Percentiles rank a stretch among this genome's conserved stretches.
These are phyloP conservation scores for Chymomyza costata DNA, from an alignment of 1,140 invertebrate species.

Conservation along the genomic window DNA sequence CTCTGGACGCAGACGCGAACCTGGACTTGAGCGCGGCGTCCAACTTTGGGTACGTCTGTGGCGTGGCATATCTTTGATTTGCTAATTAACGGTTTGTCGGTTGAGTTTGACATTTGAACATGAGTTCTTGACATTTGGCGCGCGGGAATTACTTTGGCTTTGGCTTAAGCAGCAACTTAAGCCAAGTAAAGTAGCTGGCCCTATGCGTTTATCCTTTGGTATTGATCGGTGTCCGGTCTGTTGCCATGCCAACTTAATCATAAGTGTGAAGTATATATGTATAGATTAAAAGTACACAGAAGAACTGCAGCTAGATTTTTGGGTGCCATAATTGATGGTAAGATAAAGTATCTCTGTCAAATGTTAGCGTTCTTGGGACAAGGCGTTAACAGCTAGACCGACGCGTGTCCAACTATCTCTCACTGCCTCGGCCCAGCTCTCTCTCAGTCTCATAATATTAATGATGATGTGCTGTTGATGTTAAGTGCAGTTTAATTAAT, in stretches of 20 bases:
- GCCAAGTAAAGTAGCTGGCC: no score
- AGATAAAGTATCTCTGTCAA: conserved; percentile 7
- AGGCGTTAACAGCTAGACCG: conserved; percentile 11
- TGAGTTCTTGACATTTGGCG: conserved; percentile 64
- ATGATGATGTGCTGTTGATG: conserved; percentile 74
- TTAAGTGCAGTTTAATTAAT: conserved; percentile 74
- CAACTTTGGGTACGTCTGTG: conserved; percentile 19
- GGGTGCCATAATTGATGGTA: no score
- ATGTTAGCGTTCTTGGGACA: background rate
- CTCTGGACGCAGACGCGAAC: conserved; percentile 8
- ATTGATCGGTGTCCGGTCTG: conserved; percentile 2
- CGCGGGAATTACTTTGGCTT: conserved; percentile 22
- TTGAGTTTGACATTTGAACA: conserved; percentile 70
- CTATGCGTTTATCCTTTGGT: no score
- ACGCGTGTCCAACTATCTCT: conserved; percentile 8
- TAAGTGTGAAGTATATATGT: no score
- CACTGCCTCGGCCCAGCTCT: no score
- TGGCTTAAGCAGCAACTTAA: background rate
- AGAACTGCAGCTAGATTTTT: no score
- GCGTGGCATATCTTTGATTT: conserved; percentile 71
- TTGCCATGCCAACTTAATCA: background rate
- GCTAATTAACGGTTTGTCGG: conserved; percentile 73
- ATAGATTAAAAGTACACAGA: no score
- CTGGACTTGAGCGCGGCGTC: background rate
- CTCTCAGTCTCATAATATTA: no score